Evolutionary conservation across 2,888 invertebrate species (phyloP), one percentile per base, ranked within the genome.

Genomic region (Eupithecia exiguata): DNA sequence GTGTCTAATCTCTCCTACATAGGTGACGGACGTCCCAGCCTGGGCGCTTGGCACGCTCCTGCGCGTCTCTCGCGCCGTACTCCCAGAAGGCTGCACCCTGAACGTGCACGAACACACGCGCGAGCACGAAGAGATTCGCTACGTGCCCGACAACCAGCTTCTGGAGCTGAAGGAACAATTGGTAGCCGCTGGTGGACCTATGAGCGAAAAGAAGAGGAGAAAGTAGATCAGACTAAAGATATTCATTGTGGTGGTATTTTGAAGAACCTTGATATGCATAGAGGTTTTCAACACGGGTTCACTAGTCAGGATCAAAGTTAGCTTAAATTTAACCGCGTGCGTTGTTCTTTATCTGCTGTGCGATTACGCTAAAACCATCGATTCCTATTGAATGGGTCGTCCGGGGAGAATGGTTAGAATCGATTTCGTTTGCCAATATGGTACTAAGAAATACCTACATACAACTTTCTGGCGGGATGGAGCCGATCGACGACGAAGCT

Each of bases 61-160:
- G 71, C 96, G 98, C 78, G 93, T 97, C 61, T 90, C 98, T 12
- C 97, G 97, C 84, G 95, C 96, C 0, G 93, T 96, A 21, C 88
- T 97, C 67, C 98, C 99, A 0, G 96, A 96, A 84, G 98, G 98
- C 5, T 97, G 98, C 18, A 93, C 95, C 0, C 86, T 98, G 18
- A 92, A 94, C 70, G 95, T 98, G 7, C 95, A 96, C 71, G 95
- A 96, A 77, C 97, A 97, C 83, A 92, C 95, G 66, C 91, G 95
- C 0, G 96, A 96, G 53, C 95, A 96, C 79, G 97, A 97, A 72
- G 96, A 97, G 84, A 91, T 96, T 5, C 89, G 94, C 10, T 98
- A 97, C 90, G 96, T 99, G 70, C 99, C 99, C 1, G 98, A 99
- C 90, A 96, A 96, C 82, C 96, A 97, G 86, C 93, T 99, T 4